Base-by-base conservation (phyloP, 2,888 invertebrate genomes). In the Troglohyphantes excavatus region DNA sequence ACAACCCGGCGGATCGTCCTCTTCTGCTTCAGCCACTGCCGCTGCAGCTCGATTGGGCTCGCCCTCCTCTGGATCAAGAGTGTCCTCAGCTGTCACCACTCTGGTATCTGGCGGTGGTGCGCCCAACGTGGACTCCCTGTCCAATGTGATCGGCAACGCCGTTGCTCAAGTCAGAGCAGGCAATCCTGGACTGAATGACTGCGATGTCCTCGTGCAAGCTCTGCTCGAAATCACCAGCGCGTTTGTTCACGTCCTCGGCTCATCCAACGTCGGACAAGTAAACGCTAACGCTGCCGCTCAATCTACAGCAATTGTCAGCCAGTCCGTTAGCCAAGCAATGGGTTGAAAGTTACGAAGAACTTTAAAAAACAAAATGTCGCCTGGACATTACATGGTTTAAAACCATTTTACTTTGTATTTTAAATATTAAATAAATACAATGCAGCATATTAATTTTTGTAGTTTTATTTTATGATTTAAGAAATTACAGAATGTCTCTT, bases 151-250 rank as follows among this genome's bases (percentile, higher is more conserved):
- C 21, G 23, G 39, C 6, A 81, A 68, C 59, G 33, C 26, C 11
- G 29, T 59, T 13, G 67, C 70, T 59, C 70, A 68, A 33, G 46
- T 81, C 21, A 70, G 70, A 19, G 5, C 61, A 0, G 59, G 29
- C 27, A 33, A 27, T 33, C 81, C 81, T 13, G 81, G 59, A 13
- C 59, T 81, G 2, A 59, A 53, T 70, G 81, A 59, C 3, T 81
- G 81, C 29, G 81, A 81, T n/a, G 68, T 81, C 19, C 59, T 81
- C 2, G 70, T 81, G 13, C 68, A 81, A 70, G 70, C 59, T 13
- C 19, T 81, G 9, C 59, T 81, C 5, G 81, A 81, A 33, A 23
- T 70, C n/a, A 21, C 67, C 6, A 70, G 68, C 0, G 81, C 70
- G 19, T 13, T 81, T 2, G 68, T 81, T 2, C 23, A 68, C 23